phyloP scores from a whole-genome alignment of 2,113 vertebrate genomes.

The Gyps fulvus region DNA sequence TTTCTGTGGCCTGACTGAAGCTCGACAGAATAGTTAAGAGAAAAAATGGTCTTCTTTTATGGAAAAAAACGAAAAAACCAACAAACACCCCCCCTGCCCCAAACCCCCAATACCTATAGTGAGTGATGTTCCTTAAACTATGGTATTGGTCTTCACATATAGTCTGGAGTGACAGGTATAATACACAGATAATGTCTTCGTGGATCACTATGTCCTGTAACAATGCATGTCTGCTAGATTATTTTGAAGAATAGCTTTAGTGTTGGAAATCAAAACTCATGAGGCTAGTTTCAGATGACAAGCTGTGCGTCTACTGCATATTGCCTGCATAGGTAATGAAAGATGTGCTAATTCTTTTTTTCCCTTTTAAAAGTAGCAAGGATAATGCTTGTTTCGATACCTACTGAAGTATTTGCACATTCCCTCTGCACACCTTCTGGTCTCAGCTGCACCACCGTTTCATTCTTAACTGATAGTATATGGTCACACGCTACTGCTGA shows the following conservation, averaged over 20 bases:
- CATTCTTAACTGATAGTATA: background rate
- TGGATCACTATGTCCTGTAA: background rate
- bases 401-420: background rate
- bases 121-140: background rate
- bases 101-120: background rate
- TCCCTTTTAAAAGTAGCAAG: background rate
- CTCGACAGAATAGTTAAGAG: background rate
- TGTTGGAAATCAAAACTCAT: background rate
- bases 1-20: background rate
- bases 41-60: background rate
- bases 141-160: background rate
- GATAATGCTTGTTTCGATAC: background rate
- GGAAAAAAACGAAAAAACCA: background rate
- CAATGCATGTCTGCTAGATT: background rate
- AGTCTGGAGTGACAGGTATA: background rate
- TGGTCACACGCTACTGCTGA: background rate
- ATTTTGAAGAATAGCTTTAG: background rate
- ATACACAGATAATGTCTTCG: background rate
- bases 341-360: background rate
- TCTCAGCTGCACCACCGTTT: background rate
- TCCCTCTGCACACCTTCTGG: background rate
- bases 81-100: too few species aligned
- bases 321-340: background rate
- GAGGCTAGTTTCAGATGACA: background rate
- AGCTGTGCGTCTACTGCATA: background rate